phyloP scores from a whole-genome alignment of 2,113 vertebrate species.

The Narcine bancroftii region DNA sequence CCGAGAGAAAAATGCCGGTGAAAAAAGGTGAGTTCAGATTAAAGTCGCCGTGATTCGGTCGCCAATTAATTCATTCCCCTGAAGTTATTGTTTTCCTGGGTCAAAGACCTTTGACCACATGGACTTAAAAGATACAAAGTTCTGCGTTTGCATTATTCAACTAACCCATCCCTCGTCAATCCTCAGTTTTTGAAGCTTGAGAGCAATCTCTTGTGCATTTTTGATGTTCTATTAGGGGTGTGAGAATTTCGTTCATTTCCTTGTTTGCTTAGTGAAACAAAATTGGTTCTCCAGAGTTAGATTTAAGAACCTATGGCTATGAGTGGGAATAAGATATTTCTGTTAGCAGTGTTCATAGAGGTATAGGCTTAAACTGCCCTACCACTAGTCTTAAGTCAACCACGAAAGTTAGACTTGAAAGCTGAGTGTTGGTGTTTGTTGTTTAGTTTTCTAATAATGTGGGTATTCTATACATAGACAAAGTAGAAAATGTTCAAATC shows the following conservation, averaged over 20 bases:
- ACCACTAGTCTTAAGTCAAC: neutral
- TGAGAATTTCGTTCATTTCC: neutral
- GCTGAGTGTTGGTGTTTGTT: neutral
- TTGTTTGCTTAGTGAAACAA: neutral
- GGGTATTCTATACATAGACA: neutral
- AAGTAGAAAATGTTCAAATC: neutral
- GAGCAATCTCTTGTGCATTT: neutral
- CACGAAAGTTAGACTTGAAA: neutral
- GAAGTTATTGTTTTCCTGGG: neutral
- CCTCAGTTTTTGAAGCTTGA: no score
- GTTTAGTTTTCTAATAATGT: neutral
- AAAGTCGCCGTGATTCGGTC: neutral
- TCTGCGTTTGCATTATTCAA: neutral
- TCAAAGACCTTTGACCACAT: neutral
- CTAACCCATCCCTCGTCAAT: no score
- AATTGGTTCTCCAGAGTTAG: neutral
- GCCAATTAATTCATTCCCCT: neutral
- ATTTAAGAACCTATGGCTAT: neutral
- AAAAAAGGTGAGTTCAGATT: constrained; percentile 28
- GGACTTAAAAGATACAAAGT: neutral
- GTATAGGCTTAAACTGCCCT: neutral
- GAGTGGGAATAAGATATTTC: neutral
- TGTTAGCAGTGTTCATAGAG: neutral
- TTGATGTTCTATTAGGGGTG: neutral
- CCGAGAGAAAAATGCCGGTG: constrained; percentile 25